Evolutionary conservation across 2,797 vertebrate species (phyloP).

Genomic region (Cossypha polioptera): DNA sequence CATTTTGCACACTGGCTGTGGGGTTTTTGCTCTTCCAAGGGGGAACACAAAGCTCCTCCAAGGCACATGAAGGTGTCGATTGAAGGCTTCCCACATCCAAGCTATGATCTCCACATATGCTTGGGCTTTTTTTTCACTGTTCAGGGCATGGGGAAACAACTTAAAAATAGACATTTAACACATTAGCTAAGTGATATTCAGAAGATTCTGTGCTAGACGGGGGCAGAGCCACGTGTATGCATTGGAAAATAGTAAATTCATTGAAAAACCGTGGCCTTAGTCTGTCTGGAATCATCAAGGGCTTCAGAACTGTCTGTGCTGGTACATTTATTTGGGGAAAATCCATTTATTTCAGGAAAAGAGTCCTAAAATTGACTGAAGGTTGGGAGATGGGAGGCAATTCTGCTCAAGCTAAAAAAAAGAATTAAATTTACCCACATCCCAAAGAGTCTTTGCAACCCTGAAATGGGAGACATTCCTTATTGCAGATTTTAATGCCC

Average conservation of each 20-base stretch:
- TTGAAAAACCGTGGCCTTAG: neutral
- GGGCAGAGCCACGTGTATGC: neutral
- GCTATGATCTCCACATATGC: neutral
- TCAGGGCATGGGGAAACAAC: neutral
- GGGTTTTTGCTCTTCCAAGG: neutral
- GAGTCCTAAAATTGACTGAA: neutral
- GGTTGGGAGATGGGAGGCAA: neutral
- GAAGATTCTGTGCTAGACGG: neutral
- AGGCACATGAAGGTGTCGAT: neutral
- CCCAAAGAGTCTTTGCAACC: neutral
- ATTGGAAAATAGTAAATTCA: neutral
- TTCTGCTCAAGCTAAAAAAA: neutral
- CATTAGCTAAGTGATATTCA: neutral
- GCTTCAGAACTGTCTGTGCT: neutral
- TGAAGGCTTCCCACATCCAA: neutral
- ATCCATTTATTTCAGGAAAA: neutral
- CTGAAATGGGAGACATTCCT: neutral
- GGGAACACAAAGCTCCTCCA: neutral
- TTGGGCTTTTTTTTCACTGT: neutral
- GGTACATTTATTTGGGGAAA: neutral
- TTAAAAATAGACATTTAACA: constrained; percentile 5
- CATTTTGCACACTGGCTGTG: neutral
- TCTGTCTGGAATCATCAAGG: neutral
- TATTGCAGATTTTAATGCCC: neutral
- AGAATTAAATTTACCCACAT: neutral